Base-by-base conservation (phyloP, 2,113 vertebrate species). In the Albula goreensis region DNA sequence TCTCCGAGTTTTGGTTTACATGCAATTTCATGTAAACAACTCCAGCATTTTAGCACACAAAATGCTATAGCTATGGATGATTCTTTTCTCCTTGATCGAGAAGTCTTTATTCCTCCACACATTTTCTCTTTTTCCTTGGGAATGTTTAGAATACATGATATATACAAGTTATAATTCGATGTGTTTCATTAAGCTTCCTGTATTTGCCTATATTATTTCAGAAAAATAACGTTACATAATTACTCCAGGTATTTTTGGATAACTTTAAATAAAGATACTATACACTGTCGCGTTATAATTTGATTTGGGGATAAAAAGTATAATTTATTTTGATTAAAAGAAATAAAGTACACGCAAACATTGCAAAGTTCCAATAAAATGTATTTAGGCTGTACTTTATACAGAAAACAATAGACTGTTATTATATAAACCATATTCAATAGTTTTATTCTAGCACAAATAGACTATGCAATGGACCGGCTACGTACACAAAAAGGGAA, bases 361-460 rank as follows among this genome's bases (percentile, higher is more conserved):
- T 70, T 22, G n/a, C 81, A 80, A 63, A 25, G 50, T 82, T 83
- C 25, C 51, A 48, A 31, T 63, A 80, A 60, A 41, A 41, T 41
- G 31, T 41, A 41, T 41, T 41, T 0, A 41, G 31, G 31, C 31
- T 41, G 31, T 41, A 41, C 31, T 41, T 41, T 41, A 41, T 41
- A 41, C 31, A 41, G 31, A 41, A 41, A 41, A 41, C 31, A 41
- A 41, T 41, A 41, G 31, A 41, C 31, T 41, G 31, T 41, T 41
- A 41, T 41, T 41, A 41, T 41, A 41, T 41, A 41, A 41, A 41
- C 31, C 31, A 41, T 41, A 41, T 41, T 41, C 31, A 41, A 41
- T 41, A 85, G 22, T 87, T 87, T 81, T 83, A 88, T 88, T 88
- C 83, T 86, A 84, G 85, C 86, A 86, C 15, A 88, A 80, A 70